Conservation (phyloP, 2,888 invertebrate genomes). For the Amiota minor region DNA sequence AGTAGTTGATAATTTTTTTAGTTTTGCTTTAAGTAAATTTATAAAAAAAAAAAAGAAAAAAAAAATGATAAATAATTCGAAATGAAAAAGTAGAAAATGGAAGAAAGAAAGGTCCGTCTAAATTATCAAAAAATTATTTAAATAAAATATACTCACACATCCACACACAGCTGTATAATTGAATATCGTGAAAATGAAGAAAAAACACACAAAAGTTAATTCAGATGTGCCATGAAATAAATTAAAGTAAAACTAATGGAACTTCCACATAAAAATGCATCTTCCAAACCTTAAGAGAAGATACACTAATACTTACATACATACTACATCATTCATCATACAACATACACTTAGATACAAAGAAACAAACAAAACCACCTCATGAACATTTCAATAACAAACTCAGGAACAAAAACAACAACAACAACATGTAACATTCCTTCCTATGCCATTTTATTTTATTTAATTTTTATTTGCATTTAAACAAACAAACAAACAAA, state of each 20-base stretch:
- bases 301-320: slow-evolving; percentile 1
- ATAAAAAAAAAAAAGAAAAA: slow-evolving; percentile 7
- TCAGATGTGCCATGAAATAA: slow-evolving; percentile 63
- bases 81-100: not conserved
- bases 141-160: not conserved
- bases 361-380: not conserved
- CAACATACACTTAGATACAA: not conserved
- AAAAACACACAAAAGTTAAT: slow-evolving; percentile 44
- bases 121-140: slow-evolving; percentile 12
- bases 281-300: slow-evolving; percentile 37
- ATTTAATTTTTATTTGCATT: slow-evolving; percentile 8
- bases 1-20: no score
- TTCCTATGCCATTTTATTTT: slow-evolving; percentile 1
- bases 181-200: not conserved
- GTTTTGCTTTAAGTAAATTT: not conserved
- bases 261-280: slow-evolving; percentile 36
- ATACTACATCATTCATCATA: no score
- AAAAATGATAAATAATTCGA: no score
- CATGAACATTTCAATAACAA: not conserved
- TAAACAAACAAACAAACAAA: slow-evolving; percentile 12
- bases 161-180: slow-evolving; percentile 13
- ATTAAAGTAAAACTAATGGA: slow-evolving; percentile 16
- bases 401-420: slow-evolving; percentile 26
- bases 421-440: not conserved
- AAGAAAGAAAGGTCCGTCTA: slow-evolving; percentile 19